A percentile compares a stretch with the other conserved stretches of the same genome.
phyloP scores from a whole-genome alignment of 1,140 invertebrate genomes.

The Scaptomyza montana region DNA sequence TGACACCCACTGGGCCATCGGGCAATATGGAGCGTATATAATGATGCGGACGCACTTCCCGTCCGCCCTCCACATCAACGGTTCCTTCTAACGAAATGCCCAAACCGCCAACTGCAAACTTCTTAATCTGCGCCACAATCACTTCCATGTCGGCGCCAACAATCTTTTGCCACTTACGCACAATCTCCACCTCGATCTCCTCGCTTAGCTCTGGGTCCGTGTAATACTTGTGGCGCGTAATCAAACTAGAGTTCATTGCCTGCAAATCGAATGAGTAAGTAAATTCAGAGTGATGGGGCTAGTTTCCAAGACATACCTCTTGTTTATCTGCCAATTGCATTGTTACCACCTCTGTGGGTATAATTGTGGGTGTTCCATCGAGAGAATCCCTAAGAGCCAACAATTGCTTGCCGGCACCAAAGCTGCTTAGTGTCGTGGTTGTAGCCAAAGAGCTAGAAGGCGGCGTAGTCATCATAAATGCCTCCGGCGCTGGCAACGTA shows the following conservation, averaged over 20 bases:
- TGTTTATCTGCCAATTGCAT: slow-evolving; percentile 56
- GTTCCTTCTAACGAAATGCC: slow-evolving; percentile 98
- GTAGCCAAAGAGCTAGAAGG: slow-evolving; percentile 48
- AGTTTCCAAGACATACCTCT: slow-evolving; percentile 42
- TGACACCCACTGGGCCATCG: slow-evolving; percentile 96
- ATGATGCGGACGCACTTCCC: slow-evolving; percentile 95
- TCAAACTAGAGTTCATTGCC: slow-evolving; percentile 65
- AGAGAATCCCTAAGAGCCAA: slow-evolving; percentile 69
- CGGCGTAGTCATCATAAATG: slow-evolving; percentile 63
- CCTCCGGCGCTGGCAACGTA: slow-evolving; percentile 57
- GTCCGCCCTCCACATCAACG: slow-evolving; percentile 96
- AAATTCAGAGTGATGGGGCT: no score
- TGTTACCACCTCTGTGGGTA: slow-evolving; percentile 64
- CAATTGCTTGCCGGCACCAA: slow-evolving; percentile 75
- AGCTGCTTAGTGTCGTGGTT: slow-evolving; percentile 67
- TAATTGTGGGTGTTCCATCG: slow-evolving; percentile 69
- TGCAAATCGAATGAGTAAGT: slow-evolving; percentile 1
- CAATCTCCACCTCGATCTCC: slow-evolving; percentile 91
- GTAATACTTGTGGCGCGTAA: slow-evolving; percentile 80
- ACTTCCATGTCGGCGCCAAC: slow-evolving; percentile 91
- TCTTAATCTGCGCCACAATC: slow-evolving; percentile 93
- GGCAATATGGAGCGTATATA: slow-evolving; percentile 96
- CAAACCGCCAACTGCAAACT: slow-evolving; percentile 94
- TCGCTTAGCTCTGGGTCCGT: slow-evolving; percentile 85
- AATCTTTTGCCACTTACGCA: slow-evolving; percentile 93